These are phyloP conservation scores for Oceanodroma tethys DNA, from an alignment of 2,113 vertebrate genomes.

Conservation along the genomic window DNA sequence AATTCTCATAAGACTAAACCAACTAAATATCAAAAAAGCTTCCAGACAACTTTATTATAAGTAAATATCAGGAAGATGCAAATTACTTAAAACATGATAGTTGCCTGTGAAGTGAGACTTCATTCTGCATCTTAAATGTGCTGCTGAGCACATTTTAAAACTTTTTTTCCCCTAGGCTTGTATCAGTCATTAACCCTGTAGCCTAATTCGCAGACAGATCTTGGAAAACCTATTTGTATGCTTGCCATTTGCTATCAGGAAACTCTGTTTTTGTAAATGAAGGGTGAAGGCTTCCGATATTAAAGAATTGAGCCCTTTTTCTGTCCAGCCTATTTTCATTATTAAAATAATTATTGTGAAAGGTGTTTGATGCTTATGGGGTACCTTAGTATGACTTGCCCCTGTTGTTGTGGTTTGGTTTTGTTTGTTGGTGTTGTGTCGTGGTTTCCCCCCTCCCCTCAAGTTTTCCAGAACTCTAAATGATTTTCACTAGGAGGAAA, in stretches of 20 bases:
- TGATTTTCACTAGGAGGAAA: background rate
- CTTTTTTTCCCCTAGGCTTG: background rate
- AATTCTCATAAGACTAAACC: background rate
- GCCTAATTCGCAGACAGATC: background rate
- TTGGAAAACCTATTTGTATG: background rate
- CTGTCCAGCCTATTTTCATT: background rate
- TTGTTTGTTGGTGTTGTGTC: background rate
- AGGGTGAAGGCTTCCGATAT: background rate
- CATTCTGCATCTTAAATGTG: background rate
- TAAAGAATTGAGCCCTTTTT: background rate
- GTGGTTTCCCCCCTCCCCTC: background rate
- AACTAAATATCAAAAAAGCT: background rate
- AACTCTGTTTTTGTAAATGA: background rate
- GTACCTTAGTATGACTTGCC: background rate
- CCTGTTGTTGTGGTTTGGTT: background rate
- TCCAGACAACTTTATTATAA: background rate
- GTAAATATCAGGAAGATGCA: background rate
- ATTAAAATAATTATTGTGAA: background rate
- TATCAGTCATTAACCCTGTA: background rate
- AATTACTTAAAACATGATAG: background rate
- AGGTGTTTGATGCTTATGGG: background rate
- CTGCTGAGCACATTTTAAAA: background rate
- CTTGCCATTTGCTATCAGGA: background rate
- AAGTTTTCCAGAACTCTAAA: background rate
- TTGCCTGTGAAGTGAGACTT: background rate